Evolutionary conservation across 2,888 invertebrate genomes (phyloP).

Genomic region (Macrosoma leucophasiata): DNA sequence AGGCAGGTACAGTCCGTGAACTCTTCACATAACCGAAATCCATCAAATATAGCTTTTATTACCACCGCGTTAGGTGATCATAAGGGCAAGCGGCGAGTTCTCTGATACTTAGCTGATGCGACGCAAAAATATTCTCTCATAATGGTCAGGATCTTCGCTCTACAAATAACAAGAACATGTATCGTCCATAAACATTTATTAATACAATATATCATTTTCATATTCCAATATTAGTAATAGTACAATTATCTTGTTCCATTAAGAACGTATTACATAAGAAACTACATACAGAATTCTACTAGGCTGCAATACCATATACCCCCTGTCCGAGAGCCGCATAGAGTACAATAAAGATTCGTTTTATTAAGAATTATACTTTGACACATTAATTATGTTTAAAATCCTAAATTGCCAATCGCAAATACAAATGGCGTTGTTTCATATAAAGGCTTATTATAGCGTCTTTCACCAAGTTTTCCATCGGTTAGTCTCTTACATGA

Average conservation of each 20-base stretch:
- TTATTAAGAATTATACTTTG: constrained; percentile 56
- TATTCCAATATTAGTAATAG: constrained; percentile 65
- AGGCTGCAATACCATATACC: constrained; percentile 65
- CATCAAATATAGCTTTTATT: not conserved
- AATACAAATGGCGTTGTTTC: constrained; percentile 57
- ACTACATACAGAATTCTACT: constrained; percentile 67
- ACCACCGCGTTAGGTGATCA: not conserved
- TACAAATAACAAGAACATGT: constrained; percentile 29
- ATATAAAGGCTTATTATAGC: constrained; percentile 71
- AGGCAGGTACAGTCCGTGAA: too few species aligned
- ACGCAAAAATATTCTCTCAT: not conserved
- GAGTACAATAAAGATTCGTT: constrained; percentile 59
- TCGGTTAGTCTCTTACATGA: constrained; percentile 59
- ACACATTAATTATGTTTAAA: constrained; percentile 60
- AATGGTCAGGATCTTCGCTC: not conserved
- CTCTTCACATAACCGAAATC: too few species aligned
- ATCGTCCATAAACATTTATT: constrained; percentile 73
- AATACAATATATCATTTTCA: constrained; percentile 70
- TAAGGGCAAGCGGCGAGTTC: not conserved
- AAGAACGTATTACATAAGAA: constrained; percentile 61
- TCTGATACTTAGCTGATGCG: not conserved
- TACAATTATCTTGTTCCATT: constrained; percentile 55
- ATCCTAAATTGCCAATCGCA: constrained; percentile 73
- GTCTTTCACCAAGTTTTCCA: constrained; percentile 72
- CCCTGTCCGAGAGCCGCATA: constrained; percentile 61